Evolutionary conservation across 1,140 invertebrate species (phyloP).

Genomic region (Elymnias hypermnestra): DNA sequence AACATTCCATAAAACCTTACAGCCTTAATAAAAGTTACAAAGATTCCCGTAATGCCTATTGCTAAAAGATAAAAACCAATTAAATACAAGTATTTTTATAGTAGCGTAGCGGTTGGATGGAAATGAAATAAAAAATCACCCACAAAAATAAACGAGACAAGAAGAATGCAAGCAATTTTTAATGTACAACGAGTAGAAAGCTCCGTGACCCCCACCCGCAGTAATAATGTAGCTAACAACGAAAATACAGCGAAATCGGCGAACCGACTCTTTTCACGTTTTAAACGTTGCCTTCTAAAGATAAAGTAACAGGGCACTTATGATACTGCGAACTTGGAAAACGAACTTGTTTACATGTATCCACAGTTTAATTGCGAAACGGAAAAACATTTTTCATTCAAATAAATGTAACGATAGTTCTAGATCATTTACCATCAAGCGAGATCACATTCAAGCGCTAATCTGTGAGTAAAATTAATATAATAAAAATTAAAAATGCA

Average conservation of each 20-base stretch:
- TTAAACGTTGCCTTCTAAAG: conserved; percentile 25
- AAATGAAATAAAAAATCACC: conserved; percentile 52
- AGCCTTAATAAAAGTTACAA: conserved; percentile 18
- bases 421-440: too few species aligned
- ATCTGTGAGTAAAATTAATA: too few species aligned
- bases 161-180: conserved; percentile 74
- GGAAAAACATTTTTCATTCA: too few species aligned
- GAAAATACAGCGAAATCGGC: conserved; percentile 42
- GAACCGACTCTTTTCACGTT: conserved; percentile 36
- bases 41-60: conserved; percentile 21
- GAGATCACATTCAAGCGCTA: too few species aligned
- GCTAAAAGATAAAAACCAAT: conserved; percentile 29
- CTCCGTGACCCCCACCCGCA: conserved; percentile 43
- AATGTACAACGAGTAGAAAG: conserved; percentile 58
- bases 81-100: conserved; percentile 48
- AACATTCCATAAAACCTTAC: neutral
- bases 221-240: conserved; percentile 57
- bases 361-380: neutral
- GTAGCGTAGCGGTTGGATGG: conserved; percentile 37
- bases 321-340: neutral
- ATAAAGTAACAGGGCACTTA: conserved; percentile 26
- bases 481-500: too few species aligned
- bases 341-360: neutral
- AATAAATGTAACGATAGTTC: too few species aligned
- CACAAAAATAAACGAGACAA: conserved; percentile 59